These are phyloP conservation scores for Sciurus niger DNA, from an alignment of 2,113 vertebrate species.

Conservation along the genomic window DNA sequence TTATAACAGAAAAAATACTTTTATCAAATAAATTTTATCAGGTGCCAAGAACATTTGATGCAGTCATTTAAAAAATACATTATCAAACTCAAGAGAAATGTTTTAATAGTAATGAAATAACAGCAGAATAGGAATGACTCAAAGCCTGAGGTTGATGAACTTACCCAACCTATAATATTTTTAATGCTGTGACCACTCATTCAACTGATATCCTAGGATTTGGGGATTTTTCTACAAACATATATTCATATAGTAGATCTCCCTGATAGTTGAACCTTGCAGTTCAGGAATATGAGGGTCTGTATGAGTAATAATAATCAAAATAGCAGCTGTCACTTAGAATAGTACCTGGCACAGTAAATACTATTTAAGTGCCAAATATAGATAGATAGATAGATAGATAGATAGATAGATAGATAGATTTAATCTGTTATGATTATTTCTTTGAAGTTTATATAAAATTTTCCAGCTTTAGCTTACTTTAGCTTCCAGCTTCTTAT, in stretches of 20 bases:
- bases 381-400: not conserved
- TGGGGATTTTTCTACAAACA: not conserved
- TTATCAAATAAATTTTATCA: conserved; percentile 38
- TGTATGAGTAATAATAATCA: not conserved
- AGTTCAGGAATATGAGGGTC: not conserved
- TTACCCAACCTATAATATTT: not conserved
- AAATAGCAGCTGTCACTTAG: not conserved
- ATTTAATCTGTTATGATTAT: not conserved
- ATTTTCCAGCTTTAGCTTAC: not conserved
- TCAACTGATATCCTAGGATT: not conserved
- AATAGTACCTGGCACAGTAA: not conserved
- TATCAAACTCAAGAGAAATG: conserved; percentile 15
- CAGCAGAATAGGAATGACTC: not conserved
- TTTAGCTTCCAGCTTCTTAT: not conserved
- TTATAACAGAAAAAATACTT: conserved; percentile 19
- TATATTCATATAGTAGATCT: not conserved
- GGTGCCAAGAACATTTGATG: not conserved
- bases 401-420: not conserved
- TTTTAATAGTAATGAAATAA: not conserved
- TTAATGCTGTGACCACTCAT: not conserved
- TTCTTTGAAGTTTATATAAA: not conserved
- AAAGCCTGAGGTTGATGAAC: not conserved
- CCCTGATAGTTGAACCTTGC: not conserved
- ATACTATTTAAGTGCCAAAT: not conserved
- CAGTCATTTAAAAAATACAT: not conserved